phyloP scores from a whole-genome alignment of 2,797 vertebrate species.

The Epinephelus awoara region DNA sequence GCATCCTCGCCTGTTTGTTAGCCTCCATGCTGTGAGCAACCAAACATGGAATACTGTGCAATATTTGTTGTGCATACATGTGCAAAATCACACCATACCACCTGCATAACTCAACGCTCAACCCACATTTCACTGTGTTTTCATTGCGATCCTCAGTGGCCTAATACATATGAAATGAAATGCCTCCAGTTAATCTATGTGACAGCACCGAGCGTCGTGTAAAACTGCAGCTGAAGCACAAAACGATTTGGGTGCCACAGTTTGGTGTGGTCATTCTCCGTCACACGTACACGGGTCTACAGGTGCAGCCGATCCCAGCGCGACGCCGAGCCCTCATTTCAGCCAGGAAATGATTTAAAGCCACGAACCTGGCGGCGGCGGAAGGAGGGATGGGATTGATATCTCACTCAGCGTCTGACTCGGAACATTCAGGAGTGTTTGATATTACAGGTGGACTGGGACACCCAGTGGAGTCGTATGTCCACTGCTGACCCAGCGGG shows the following conservation, averaged over 20 bases:
- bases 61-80: conserved; percentile 3
- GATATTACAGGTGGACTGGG: conserved; percentile 74
- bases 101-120: conserved; percentile 39
- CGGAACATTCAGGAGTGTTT: conserved; percentile 48
- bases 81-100: conserved; percentile 16
- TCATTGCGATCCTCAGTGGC: conserved; percentile 32
- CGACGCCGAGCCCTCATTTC: conserved; percentile 11
- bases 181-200: conserved; percentile 43
- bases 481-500: conserved; percentile 52
- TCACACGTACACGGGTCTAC: conserved; percentile 30
- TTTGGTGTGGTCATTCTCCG: conserved; percentile 29
- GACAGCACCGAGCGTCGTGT: conserved; percentile 13
- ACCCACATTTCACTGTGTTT: conserved; percentile 48
- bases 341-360: conserved; percentile 70
- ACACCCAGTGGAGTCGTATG: conserved; percentile 62
- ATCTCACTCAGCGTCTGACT: conserved; percentile 54
- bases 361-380: conserved; percentile 26
- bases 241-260: neutral
- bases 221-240: conserved; percentile 16
- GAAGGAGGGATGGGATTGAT: conserved; percentile 58
- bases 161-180: conserved; percentile 55
- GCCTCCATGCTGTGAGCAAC: conserved; percentile 13
- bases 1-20: conserved; percentile 5
- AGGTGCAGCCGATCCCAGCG: conserved; percentile 56
- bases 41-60: conserved; percentile 10